Base-by-base conservation (phyloP, 2,888 invertebrate genomes). In the Temnothorax unifasciatus region DNA sequence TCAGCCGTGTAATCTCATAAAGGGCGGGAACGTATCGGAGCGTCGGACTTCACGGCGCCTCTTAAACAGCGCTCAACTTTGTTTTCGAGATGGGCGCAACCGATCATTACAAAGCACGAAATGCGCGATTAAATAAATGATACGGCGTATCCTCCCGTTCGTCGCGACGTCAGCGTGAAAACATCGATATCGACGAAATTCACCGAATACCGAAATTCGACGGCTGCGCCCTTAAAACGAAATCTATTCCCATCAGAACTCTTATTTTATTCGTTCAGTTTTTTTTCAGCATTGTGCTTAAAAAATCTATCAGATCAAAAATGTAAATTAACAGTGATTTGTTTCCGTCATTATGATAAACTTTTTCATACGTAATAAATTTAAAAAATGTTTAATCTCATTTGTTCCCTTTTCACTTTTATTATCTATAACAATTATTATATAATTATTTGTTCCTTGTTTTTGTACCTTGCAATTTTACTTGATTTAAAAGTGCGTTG, bases 111-210 rank as follows among this genome's bases (percentile, higher is more conserved):
- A 85, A 83, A 85, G 85, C 88, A 76, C 87, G 85, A 88, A 85
- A 63, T 79, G 79, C 83, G 41, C 89, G 90, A 91, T 92, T 89
- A 91, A 91, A 92, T 90, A 90, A 92, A 92, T 87, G 85, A 88
- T 47, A 81, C 44, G 21, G 81, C 83, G 34, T 64, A 41, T 66
- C 77, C 74, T 75, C 34, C 25, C 13, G 38, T 44, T 41, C 29
- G 68, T 69, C 50, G 77, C 63, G 57, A 66, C 66, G 25, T 68
- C 34, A 73, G 59, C 41, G 59, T 64, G 47, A 64, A 44, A 68
- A 68, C n/a, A 38, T 47, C 34, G 41, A 52, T 74, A 47, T 74
- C 68, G 73, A 44, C 38, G 25, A 54, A 57, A 74, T 82, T 41
- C 18, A n/a, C 21, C 9, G 61, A 79, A 83, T 61, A 50, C 13